A percentile compares a stretch with the other conserved stretches of the same genome.
These are phyloP conservation scores for Microctenopoma stevenorrisi DNA, from an alignment of 2,797 vertebrate species.

Conservation along the genomic window DNA sequence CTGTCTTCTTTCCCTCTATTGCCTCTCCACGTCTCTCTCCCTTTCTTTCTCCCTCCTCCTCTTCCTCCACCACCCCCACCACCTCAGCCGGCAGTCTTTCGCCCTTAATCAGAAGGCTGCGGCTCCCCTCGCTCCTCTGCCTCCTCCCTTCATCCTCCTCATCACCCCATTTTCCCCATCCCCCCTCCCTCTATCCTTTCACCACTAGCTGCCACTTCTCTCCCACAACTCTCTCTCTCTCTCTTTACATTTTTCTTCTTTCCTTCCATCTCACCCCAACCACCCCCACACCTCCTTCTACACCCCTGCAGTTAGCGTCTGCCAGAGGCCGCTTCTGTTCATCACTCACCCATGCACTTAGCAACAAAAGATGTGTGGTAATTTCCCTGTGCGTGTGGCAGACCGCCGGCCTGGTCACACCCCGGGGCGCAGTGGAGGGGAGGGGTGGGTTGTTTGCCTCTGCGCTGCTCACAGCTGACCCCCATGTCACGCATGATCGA, in stretches of 20 bases:
- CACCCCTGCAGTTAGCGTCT: conserved; percentile 84
- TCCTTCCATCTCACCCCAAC: not conserved
- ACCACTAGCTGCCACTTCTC: conserved; percentile 65
- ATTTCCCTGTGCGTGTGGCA: conserved; percentile 74
- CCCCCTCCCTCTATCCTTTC: conserved; percentile 57
- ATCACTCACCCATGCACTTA: conserved; percentile 84
- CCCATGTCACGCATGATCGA: conserved; percentile 80
- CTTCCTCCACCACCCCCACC: conserved; percentile 40
- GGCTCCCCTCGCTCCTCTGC: conserved; percentile 57
- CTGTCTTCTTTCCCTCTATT: conserved; percentile 52
- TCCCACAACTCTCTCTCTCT: conserved; percentile 60
- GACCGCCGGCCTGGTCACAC: conserved; percentile 64
- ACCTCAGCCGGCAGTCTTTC: conserved; percentile 75
- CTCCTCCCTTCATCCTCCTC: conserved; percentile 50
- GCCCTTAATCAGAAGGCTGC: conserved; percentile 84
- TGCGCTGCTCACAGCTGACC: conserved; percentile 68
- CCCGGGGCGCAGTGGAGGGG: conserved; percentile 46
- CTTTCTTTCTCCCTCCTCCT: conserved; percentile 51
- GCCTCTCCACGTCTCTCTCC: conserved; percentile 54
- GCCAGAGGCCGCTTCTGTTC: conserved; percentile 84
- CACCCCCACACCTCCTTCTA: conserved; percentile 60
- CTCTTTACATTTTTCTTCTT: conserved; percentile 54
- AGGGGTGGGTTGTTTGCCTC: conserved; percentile 47
- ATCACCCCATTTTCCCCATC: conserved; percentile 40
- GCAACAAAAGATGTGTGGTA: conserved; percentile 83